Evolutionary conservation across 2,113 vertebrate species (phyloP), one percentile per base, ranked within the genome.

Genomic region (Lethenteron reissneri): DNA sequence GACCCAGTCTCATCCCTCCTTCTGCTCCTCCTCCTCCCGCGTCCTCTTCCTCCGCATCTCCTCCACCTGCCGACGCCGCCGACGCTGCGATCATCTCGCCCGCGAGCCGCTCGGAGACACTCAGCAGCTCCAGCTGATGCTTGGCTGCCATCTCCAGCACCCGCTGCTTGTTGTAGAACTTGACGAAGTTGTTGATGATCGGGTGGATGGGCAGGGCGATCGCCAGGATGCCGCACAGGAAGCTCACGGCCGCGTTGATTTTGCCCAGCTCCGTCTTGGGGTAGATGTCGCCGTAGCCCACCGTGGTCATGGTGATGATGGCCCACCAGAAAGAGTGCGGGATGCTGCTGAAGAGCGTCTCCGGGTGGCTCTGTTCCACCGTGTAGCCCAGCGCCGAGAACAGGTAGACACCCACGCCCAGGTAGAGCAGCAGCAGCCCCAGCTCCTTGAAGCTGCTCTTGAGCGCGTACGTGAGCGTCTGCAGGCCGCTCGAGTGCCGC

Each of bases 251-350:
- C 0, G 90, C 92, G 12, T 97, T 97, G 76, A 95, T 84, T 75
- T 92, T 88, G 68, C 92, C 92, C n/a, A 97, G 81, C 0, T 88
- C 89, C 73, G 92, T 97, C 80, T 97, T 97, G 73, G 92, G 92
- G 75, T 97, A 97, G 76, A 97, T 91, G 74, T 97, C 92, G 1
- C 92, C 92, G 1, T 96, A 97, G 56, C 92, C 92, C 70, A 97
- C 92, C 0, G 92, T 97, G 68, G 92, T 97, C 92, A 97, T 97
- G 76, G 92, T 97, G 79, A 97, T 96, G 78, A 96, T 92, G 75
- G 92, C 92, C 92, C 92, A 95, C 92, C 92, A 97, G 78, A 97
- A 97, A 2, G 92, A 91, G 73, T 97, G 92, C 4, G 92, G 92
- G 77, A 96, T 97, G 83, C 92, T 97, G 79, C 84, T 88, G 76